Evolutionary conservation across 2,888 invertebrate species (phyloP).

Genomic region (Iphiclides podalirius): DNA sequence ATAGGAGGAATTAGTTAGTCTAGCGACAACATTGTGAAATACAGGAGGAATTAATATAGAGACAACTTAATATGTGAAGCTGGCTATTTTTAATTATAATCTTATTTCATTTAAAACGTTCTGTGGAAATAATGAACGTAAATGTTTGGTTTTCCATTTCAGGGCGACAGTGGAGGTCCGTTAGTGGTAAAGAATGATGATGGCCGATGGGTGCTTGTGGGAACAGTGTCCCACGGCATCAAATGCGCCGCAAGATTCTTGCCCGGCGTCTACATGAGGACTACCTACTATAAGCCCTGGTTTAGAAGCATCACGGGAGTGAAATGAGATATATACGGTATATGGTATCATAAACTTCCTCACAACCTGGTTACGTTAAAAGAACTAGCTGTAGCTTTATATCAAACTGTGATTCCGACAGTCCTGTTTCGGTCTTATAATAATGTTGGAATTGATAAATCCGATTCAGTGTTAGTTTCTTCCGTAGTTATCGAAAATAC

Average conservation of each 20-base stretch:
- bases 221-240: slow-evolving; percentile 97
- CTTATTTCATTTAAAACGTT: no score
- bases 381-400: background rate
- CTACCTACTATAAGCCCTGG: slow-evolving; percentile 95
- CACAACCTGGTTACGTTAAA: background rate
- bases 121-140: no score
- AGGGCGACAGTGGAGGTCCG: slow-evolving; percentile 97
- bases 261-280: slow-evolving; percentile 96
- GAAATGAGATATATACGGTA: slow-evolving; percentile 9
- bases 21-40: no score
- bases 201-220: slow-evolving; percentile 92
- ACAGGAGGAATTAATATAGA: no score
- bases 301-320: slow-evolving; percentile 92
- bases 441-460: no score
- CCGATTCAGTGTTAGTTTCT: no score
- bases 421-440: no score
- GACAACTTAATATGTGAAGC: no score
- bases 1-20: no score
- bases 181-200: slow-evolving; percentile 90
- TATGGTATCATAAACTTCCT: background rate
- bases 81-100: no score
- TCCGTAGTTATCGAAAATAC: no score
- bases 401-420: background rate
- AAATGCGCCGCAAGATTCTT: slow-evolving; percentile 95
- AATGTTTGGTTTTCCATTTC: slow-evolving; percentile 39